Evolutionary conservation across 2,888 invertebrate species (phyloP).

Genomic region (Habroteleia sp.): DNA sequence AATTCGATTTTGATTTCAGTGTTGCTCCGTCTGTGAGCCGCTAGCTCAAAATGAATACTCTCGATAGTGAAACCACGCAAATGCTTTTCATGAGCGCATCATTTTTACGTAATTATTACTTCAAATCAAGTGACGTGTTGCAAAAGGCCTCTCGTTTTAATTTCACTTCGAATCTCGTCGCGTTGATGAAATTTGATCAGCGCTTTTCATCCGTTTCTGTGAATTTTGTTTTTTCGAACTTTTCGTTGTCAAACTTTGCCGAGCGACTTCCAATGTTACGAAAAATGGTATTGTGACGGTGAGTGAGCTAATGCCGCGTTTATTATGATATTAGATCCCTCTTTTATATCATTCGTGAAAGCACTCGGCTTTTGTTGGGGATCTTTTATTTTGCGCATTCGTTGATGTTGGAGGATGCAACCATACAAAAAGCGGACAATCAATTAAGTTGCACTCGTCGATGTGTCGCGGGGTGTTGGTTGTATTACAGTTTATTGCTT

Average conservation of each 20-base stretch:
- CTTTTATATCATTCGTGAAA: background rate
- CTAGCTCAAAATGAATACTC: constrained; percentile 47
- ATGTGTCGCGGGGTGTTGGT: constrained; percentile 1
- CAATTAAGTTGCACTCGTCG: constrained; percentile 22
- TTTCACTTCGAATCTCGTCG: constrained; percentile 12
- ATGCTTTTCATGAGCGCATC: constrained; percentile 48
- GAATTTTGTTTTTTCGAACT: background rate
- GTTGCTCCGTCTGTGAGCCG: constrained; percentile 25
- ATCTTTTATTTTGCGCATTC: constrained; percentile 9
- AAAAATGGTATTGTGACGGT: background rate
- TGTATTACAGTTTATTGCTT: constrained; percentile 28
- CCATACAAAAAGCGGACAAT: constrained; percentile 27
- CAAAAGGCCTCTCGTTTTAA: constrained; percentile 27
- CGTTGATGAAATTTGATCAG: constrained; percentile 19
- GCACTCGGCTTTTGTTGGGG: background rate
- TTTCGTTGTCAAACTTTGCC: background rate
- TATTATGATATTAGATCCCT: background rate
- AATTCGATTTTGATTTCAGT: constrained; percentile 61
- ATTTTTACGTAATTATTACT: constrained; percentile 55
- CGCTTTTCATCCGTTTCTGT: background rate
- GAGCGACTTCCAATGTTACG: background rate
- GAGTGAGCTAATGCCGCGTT: constrained; percentile 3
- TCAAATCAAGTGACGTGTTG: constrained; percentile 13
- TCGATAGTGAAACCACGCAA: constrained; percentile 50
- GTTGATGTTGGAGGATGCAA: constrained; percentile 2